These are phyloP conservation scores for Hippocampus abdominalis DNA, from an alignment of 2,113 vertebrate genomes.

Conservation along the genomic window DNA sequence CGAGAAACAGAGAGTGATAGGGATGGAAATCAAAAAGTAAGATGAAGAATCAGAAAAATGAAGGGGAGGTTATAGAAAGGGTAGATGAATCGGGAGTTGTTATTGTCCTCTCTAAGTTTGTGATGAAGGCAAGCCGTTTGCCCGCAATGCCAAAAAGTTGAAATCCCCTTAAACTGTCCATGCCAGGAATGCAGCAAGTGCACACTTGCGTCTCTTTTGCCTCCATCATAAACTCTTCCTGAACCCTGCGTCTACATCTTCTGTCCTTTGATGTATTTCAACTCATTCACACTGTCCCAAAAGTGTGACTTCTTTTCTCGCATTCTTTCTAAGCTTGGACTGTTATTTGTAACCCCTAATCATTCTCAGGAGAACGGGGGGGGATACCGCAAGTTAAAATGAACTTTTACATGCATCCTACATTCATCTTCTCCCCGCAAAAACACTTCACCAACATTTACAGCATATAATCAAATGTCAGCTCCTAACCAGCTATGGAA, in stretches of 20 bases:
- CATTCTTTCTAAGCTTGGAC: neutral
- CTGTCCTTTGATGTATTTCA: neutral
- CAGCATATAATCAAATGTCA: no score
- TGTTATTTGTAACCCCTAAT: no score
- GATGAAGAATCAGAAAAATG: constrained; percentile 8
- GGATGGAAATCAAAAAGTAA: constrained; percentile 12
- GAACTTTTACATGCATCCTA: no score
- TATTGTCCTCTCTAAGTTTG: neutral
- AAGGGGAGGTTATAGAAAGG: neutral
- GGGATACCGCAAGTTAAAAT: no score
- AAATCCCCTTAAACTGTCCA: constrained; percentile 7
- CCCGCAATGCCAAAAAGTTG: constrained; percentile 2
- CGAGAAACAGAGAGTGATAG: neutral
- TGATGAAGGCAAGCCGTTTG: constrained; percentile 1
- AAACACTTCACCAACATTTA: no score
- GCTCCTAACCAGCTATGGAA: no score
- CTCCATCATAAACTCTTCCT: neutral
- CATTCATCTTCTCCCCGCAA: no score
- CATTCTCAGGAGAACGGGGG: no score
- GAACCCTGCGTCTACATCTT: neutral
- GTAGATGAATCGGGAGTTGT: constrained; percentile 28
- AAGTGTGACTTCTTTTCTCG: neutral
- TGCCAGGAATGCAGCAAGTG: neutral
- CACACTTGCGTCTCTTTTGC: constrained; percentile 1
- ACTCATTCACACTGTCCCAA: neutral